These are phyloP conservation scores for Lamproptera curius DNA, from an alignment of 2,888 invertebrate genomes.

Conservation along the genomic window DNA sequence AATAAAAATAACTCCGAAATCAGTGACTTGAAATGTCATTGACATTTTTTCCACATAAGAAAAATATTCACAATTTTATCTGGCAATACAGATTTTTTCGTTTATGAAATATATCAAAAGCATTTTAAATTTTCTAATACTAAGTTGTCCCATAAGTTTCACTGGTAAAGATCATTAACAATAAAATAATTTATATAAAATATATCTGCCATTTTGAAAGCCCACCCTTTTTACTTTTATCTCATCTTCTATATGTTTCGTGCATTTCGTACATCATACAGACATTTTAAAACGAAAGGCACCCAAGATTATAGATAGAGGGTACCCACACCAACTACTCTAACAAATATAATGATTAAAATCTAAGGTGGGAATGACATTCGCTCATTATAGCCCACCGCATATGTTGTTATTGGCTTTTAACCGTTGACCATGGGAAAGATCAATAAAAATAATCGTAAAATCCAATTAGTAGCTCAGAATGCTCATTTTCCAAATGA, in stretches of 20 bases:
- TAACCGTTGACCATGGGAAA: slow-evolving; percentile 52
- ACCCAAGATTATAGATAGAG: slow-evolving; percentile 74
- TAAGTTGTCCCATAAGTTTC: slow-evolving; percentile 67
- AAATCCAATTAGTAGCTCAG: no score
- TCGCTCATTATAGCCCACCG: slow-evolving; percentile 46
- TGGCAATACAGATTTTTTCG: slow-evolving; percentile 75
- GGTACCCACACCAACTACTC: slow-evolving; percentile 77
- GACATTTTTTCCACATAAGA: slow-evolving; percentile 69
- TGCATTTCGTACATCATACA: slow-evolving; percentile 93
- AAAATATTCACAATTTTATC: slow-evolving; percentile 78
- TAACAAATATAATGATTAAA: slow-evolving; percentile 74
- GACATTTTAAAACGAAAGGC: slow-evolving; percentile 77
- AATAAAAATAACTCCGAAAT: slow-evolving; percentile 70
- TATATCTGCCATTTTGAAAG: slow-evolving; percentile 57
- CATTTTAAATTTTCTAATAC: slow-evolving; percentile 68
- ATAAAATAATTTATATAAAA: slow-evolving; percentile 73
- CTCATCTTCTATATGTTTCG: slow-evolving; percentile 92
- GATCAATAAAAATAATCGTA: no score
- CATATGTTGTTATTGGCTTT: slow-evolving; percentile 43
- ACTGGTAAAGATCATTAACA: slow-evolving; percentile 69
- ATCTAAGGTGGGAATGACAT: slow-evolving; percentile 61
- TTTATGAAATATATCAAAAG: slow-evolving; percentile 67
- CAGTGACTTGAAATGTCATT: slow-evolving; percentile 74
- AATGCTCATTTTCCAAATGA: no score
- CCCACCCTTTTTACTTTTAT: slow-evolving; percentile 56